These are phyloP conservation scores for Clarias gariepinus DNA, from an alignment of 2,113 vertebrate genomes.

Conservation along the genomic window DNA sequence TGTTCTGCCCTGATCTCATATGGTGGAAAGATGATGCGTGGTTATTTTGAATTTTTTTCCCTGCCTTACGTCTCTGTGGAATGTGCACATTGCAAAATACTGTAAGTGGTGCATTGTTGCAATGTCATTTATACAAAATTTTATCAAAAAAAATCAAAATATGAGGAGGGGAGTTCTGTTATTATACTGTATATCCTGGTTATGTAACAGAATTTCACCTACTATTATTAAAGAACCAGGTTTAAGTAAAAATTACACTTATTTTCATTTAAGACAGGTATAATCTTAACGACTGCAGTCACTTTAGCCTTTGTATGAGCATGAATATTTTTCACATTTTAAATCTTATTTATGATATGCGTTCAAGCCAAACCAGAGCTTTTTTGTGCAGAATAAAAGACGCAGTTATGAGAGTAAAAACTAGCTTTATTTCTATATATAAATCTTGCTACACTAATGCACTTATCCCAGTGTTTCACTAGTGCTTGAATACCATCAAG, in stretches of 20 bases:
- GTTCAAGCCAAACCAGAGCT: too few relatives aligned
- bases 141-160: not conserved
- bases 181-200: not conserved
- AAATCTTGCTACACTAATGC: too few relatives aligned
- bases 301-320: not conserved
- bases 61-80: constrained; percentile 3
- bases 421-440: too few relatives aligned
- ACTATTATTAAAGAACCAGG: not conserved
- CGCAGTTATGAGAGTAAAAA: too few relatives aligned
- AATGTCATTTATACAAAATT: not conserved
- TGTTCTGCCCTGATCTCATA: constrained; percentile 33
- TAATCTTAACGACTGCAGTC: not conserved
- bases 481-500: too few relatives aligned
- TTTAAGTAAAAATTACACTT: not conserved
- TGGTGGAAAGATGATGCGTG: constrained; percentile 36
- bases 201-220: not conserved
- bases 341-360: too few relatives aligned
- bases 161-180: not conserved
- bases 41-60: not conserved
- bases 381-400: too few relatives aligned
- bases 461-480: too few relatives aligned
- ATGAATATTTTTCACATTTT: too few relatives aligned
- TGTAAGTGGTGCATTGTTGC: constrained; percentile 9
- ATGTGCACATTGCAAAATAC: not conserved
- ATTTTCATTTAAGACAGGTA: not conserved